A percentile compares a stretch with the other conserved stretches of the same genome.
phyloP scores from a whole-genome alignment of 2,888 invertebrate species.

The Hirtodrosophila alboralis region DNA sequence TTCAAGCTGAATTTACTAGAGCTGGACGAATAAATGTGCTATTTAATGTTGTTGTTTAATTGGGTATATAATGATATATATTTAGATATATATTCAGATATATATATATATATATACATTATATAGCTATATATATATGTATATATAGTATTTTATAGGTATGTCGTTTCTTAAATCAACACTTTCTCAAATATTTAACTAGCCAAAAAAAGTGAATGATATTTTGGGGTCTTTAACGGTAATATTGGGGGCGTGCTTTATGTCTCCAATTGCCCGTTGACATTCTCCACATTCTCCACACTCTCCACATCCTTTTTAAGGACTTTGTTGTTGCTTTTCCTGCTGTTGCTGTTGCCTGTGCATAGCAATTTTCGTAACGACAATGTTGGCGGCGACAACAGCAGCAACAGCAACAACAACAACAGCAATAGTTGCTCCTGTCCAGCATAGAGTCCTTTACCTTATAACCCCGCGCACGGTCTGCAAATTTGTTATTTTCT shows the following conservation, averaged over 20 bases:
- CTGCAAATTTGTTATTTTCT: constrained; percentile 3
- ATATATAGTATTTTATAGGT: too few species aligned
- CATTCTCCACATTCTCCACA: too few species aligned
- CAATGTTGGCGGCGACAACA: too few species aligned
- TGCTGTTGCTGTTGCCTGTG: constrained; percentile 18
- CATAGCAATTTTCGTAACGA: constrained; percentile 38
- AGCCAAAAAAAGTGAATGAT: constrained; percentile 40
- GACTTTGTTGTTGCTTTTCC: constrained; percentile 15
- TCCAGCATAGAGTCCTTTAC: constrained; percentile 24
- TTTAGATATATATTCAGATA: too few species aligned
- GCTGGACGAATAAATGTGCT: too few species aligned
- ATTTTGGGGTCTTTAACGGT: not conserved
- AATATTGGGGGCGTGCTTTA: not conserved
- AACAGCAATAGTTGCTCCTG: constrained; percentile 11
- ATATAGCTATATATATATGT: too few species aligned
- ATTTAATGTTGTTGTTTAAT: too few species aligned
- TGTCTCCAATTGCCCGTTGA: not conserved
- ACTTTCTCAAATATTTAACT: too few species aligned
- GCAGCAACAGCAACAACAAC: not conserved
- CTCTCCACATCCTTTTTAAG: constrained; percentile 4
- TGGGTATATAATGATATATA: too few species aligned
- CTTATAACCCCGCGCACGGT: constrained; percentile 8
- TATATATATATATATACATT: too few species aligned
- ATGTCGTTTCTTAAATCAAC: too few species aligned
- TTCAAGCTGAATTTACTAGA: too few species aligned